These are phyloP conservation scores for Tympanuchus pallidicinctus DNA, from an alignment of 2,113 vertebrate species.

Conservation along the genomic window DNA sequence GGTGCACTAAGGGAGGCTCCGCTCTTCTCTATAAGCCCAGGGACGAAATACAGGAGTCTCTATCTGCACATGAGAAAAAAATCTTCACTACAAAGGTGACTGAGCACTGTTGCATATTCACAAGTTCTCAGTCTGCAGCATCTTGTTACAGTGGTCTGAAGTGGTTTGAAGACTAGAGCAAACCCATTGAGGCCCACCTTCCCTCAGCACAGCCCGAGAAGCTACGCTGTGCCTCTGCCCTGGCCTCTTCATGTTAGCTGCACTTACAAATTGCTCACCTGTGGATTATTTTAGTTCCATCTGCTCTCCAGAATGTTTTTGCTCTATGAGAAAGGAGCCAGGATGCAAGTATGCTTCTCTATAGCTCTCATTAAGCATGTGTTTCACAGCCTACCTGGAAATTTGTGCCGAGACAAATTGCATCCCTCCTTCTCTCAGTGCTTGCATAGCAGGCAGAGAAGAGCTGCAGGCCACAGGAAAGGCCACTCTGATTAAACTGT, in stretches of 20 bases:
- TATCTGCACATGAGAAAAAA: neutral
- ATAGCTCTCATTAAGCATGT: neutral
- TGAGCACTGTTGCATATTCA: neutral
- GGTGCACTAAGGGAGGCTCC: too few relatives aligned
- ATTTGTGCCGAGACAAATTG: neutral
- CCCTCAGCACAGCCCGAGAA: neutral
- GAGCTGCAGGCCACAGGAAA: neutral
- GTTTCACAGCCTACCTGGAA: neutral
- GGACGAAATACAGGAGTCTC: neutral
- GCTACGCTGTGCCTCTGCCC: neutral
- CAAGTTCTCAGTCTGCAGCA: neutral
- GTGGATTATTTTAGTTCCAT: neutral
- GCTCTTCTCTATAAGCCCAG: neutral
- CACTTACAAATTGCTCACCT: neutral
- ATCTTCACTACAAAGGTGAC: neutral
- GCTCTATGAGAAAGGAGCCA: neutral
- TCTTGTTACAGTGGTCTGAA: neutral
- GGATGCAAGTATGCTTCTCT: rapidly evolving
- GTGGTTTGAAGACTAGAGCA: neutral
- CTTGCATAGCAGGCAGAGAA: neutral
- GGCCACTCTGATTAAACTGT: neutral
- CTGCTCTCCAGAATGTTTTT: neutral
- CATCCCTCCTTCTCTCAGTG: neutral
- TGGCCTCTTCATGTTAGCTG: too few relatives aligned
- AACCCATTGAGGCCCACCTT: neutral